Conservation (phyloP, 2,888 invertebrate species). For the Erynnis tages region DNA sequence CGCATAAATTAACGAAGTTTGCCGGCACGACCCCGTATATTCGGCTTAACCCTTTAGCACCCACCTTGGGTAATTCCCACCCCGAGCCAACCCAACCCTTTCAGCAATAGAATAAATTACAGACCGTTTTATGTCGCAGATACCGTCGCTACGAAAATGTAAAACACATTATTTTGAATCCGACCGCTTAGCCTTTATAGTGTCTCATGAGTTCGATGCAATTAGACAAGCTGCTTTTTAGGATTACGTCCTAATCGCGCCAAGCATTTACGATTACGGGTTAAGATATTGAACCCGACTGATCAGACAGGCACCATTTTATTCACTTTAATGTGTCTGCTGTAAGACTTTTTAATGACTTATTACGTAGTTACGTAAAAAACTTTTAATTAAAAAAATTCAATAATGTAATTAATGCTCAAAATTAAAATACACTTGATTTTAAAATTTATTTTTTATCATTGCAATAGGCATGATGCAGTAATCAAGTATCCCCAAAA, state of each 20-base stretch:
- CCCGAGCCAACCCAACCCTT: slow-evolving; percentile 76
- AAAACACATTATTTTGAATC: slow-evolving; percentile 80
- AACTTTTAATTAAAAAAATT: too few relatives aligned
- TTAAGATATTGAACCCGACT: slow-evolving; percentile 45
- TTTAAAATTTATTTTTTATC: too few relatives aligned
- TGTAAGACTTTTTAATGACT: too few relatives aligned
- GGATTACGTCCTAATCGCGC: slow-evolving; percentile 57
- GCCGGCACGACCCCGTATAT: slow-evolving; percentile 77
- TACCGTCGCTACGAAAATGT: slow-evolving; percentile 78
- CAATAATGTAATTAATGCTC: too few relatives aligned
- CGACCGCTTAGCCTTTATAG: slow-evolving; percentile 78
- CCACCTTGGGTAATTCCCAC: slow-evolving; percentile 82
- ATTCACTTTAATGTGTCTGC: too few relatives aligned
- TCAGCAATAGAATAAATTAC: slow-evolving; percentile 82
- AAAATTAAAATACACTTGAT: too few relatives aligned
- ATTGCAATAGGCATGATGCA: too few relatives aligned
- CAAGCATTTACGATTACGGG: slow-evolving; percentile 62
- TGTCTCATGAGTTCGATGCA: slow-evolving; percentile 72
- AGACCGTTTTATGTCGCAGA: slow-evolving; percentile 80
- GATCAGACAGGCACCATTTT: slow-evolving; percentile 28
- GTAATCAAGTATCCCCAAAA: too few relatives aligned
- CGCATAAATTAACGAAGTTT: slow-evolving; percentile 82
- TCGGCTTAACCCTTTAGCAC: slow-evolving; percentile 82
- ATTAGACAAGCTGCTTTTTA: slow-evolving; percentile 75
- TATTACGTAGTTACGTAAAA: too few relatives aligned